Conservation (phyloP, 2,113 vertebrate species). For the Paramisgurnus dabryanus region DNA sequence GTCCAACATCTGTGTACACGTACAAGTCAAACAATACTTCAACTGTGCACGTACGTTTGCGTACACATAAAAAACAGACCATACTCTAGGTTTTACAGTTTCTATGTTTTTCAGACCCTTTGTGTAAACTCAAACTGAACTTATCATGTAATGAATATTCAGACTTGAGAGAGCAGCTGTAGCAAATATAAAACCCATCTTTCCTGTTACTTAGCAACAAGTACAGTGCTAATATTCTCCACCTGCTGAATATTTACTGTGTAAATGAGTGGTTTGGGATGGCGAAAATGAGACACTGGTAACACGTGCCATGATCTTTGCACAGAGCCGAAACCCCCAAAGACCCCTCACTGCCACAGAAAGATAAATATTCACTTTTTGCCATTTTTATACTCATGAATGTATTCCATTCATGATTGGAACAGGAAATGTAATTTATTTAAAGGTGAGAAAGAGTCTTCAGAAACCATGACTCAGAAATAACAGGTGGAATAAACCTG, state of each 20-base stretch:
- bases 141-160: too few species aligned
- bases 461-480: too few species aligned
- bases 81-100: too few species aligned
- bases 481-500: too few species aligned
- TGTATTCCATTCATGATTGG: not conserved
- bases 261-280: not conserved
- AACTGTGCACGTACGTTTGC: too few species aligned
- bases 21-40: too few species aligned
- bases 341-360: not conserved
- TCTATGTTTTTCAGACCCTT: too few species aligned
- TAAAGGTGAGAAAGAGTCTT: not conserved
- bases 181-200: constrained; percentile 5
- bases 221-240: constrained; percentile 16
- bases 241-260: constrained; percentile 13
- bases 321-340: not conserved
- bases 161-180: constrained; percentile 1
- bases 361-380: constrained; percentile 5
- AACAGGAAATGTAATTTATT: constrained; percentile 31
- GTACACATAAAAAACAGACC: too few species aligned
- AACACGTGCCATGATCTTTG: not conserved
- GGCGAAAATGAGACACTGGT: not conserved
- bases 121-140: too few species aligned
- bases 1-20: too few species aligned
- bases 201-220: constrained; percentile 45
- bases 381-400: constrained; percentile 19